phyloP scores from a whole-genome alignment of 2,113 vertebrate genomes.

The mouse (Mus musculus) region DNA sequence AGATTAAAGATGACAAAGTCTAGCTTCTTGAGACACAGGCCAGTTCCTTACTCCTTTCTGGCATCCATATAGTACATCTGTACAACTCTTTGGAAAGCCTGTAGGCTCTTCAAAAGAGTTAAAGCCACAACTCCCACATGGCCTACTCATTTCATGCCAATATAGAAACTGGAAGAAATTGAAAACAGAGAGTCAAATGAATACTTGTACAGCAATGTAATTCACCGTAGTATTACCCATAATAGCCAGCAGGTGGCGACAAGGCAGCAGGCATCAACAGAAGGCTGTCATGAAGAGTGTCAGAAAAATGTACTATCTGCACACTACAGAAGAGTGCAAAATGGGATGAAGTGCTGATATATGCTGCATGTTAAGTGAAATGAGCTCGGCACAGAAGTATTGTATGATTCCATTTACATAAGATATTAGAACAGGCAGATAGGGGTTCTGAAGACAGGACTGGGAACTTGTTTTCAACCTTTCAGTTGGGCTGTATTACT shows the following conservation, averaged over 20 bases:
- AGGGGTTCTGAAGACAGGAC: neutral
- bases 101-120: slow-evolving; percentile 18
- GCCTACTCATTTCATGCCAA: neutral
- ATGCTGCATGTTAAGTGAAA: neutral
- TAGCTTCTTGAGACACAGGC: neutral
- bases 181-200: neutral
- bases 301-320: neutral
- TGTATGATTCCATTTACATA: neutral
- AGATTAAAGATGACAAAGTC: neutral
- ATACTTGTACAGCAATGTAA: neutral
- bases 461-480: neutral
- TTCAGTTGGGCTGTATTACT: neutral
- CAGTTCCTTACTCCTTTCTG: slow-evolving; percentile 4
- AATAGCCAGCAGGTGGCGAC: neutral
- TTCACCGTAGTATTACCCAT: neutral
- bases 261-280: neutral
- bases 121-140: slow-evolving; percentile 21
- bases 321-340: neutral
- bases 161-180: neutral
- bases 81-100: neutral
- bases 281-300: neutral
- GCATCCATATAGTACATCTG: neutral
- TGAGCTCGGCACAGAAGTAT: neutral
- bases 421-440: neutral
- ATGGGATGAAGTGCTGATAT: neutral